A percentile compares a stretch with the other conserved stretches of the same genome.
phyloP scores from a whole-genome alignment of 2,888 invertebrate genomes.

The Mesoligia furuncula region DNA sequence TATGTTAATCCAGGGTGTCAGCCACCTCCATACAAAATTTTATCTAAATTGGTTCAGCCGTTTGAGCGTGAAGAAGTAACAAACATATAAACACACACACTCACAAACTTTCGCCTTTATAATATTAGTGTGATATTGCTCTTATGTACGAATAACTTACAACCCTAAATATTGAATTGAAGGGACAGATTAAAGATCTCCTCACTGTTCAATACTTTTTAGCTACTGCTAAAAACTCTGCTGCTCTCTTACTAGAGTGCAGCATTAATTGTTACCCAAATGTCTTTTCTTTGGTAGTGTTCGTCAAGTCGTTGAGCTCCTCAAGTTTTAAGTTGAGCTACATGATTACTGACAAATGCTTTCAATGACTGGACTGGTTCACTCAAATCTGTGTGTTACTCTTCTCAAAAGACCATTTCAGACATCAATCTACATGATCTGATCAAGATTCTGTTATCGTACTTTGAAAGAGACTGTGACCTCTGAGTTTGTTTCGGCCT shows the following conservation, averaged over 20 bases:
- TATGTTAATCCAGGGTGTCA: too few species aligned
- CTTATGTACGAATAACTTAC: neutral
- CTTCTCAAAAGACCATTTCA: neutral
- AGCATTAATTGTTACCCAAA: too few species aligned
- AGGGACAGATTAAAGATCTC: neutral
- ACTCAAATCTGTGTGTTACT: neutral
- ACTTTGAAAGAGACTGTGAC: neutral
- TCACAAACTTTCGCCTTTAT: too few species aligned
- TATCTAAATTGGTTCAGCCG: too few species aligned
- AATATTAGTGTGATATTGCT: neutral
- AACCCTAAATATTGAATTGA: neutral
- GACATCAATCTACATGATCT: neutral
- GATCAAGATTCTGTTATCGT: neutral
- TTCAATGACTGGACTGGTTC: neutral
- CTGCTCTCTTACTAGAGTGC: too few species aligned
- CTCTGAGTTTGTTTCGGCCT: neutral
- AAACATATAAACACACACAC: too few species aligned
- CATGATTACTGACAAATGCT: neutral
- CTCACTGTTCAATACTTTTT: neutral
- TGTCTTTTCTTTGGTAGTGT: too few species aligned
- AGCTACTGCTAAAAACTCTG: too few species aligned
- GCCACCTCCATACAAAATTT: too few species aligned
- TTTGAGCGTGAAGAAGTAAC: too few species aligned
- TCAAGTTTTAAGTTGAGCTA: neutral
- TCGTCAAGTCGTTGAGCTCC: neutral